A percentile compares a stretch with the other conserved stretches of the same genome.
phyloP scores from a whole-genome alignment of 2,113 vertebrate species.

The Phrynosoma platyrhinos region DNA sequence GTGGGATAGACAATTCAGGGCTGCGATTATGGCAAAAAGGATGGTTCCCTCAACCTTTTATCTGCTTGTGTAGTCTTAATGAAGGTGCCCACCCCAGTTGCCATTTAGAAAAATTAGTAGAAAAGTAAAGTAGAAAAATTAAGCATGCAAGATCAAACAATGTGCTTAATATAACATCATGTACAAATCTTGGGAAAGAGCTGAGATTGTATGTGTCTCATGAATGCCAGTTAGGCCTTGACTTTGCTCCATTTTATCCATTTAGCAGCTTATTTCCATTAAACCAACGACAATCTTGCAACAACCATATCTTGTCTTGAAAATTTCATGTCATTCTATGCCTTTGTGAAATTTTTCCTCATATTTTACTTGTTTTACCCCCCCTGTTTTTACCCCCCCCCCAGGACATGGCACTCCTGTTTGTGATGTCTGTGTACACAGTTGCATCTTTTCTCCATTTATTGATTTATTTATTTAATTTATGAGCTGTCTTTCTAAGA shows the following conservation, averaged over 20 bases:
- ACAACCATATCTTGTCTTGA: conserved; percentile 41
- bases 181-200: background rate
- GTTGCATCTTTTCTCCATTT: conserved; percentile 15
- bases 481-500: conserved; percentile 21
- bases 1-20: background rate
- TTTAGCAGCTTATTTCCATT: background rate
- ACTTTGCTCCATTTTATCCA: background rate
- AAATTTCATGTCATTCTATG: background rate
- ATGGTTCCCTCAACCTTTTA: background rate
- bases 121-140: background rate
- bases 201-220: background rate
- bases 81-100: background rate
- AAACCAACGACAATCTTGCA: background rate
- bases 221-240: background rate
- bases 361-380: conserved; percentile 27
- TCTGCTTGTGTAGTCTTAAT: background rate
- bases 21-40: background rate
- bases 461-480: conserved; percentile 60
- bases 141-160: background rate
- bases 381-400: background rate
- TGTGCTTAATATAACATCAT: background rate
- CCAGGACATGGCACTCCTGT: conserved; percentile 26
- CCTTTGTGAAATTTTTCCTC: conserved; percentile 9
- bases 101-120: background rate
- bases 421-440: conserved; percentile 9